Percentiles rank a stretch among this genome's conserved stretches.
phyloP scores from a whole-genome alignment of 2,797 vertebrate species.

The Psittacula derbiana region DNA sequence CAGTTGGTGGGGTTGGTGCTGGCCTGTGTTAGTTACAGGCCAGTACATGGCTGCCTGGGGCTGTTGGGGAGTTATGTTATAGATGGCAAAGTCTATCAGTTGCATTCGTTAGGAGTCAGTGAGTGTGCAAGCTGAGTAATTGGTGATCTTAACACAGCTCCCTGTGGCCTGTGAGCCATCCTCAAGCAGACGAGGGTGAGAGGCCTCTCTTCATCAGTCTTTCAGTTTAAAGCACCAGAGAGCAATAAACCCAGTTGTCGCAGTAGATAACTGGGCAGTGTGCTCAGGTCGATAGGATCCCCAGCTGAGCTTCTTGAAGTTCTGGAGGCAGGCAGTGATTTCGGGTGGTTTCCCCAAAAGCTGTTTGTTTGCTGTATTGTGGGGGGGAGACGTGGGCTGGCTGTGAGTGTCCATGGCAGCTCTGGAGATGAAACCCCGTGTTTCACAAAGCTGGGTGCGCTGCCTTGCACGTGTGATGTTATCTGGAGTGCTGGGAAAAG shows the following conservation, averaged over 20 bases:
- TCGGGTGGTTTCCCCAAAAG: neutral
- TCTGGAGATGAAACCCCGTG: fast-evolving
- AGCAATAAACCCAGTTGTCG: fast-evolving
- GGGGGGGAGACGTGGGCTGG: neutral
- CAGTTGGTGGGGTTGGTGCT: neutral
- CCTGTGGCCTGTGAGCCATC: neutral
- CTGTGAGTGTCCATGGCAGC: neutral
- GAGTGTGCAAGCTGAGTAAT: neutral
- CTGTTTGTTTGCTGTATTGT: neutral
- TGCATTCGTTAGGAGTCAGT: neutral
- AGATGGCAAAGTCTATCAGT: fast-evolving
- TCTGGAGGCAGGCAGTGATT: neutral
- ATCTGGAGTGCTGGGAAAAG: neutral
- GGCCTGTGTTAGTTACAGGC: neutral
- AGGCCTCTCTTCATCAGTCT: neutral
- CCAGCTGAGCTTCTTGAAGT: neutral
- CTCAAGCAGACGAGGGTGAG: neutral
- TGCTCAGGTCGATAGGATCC: neutral
- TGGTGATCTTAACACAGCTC: neutral
- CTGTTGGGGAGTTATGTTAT: neutral
- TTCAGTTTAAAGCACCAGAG: fast-evolving
- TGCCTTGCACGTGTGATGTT: fast-evolving
- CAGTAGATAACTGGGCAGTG: neutral
- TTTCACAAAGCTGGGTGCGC: fast-evolving
- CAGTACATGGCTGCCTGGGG: fast-evolving